Base-by-base conservation (phyloP, 2,888 invertebrate species). In the Thymelicus lineola region DNA sequence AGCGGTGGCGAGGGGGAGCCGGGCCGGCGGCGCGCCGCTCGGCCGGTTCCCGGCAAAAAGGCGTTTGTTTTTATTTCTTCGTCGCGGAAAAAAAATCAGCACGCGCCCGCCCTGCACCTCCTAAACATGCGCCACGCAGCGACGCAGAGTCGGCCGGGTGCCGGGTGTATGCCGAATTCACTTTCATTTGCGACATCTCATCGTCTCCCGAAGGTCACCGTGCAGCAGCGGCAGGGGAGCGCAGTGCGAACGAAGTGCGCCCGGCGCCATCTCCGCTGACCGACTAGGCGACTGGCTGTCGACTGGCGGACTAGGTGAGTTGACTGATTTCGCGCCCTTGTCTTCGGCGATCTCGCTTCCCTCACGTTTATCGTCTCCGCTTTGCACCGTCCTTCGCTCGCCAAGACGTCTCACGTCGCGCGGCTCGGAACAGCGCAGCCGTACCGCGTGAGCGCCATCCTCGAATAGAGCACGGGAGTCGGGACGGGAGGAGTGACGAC, bases 121-220 rank as follows among this genome's bases (percentile, higher is more conserved):
- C 91, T 91, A 91, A 92, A 92, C 94, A 93, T 94, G 94, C 94
- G 94, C 94, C 91, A 92, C 93, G 94, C 94, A 92, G 91, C 93
- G 93, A 92, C 94, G 93, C 93, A 88, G 90, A 89, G 86, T 87
- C 89, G 88, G 83, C 86, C 87, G 91, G 90, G 87, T 89, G 83
- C 86, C 87, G 91, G 90, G 87, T 89, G 91, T 89, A 87, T 91
- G 91, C 90, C 86, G 87, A 86, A 91, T 93, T 94, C 94, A 94
- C 94, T 94, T 94, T 94, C 94, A 91, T 93, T 93, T 91, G 93
- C 89, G 93, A 91, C 90, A 91, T 90, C 90, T 86, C 90, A 87
- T 88, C 92, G 90, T 87, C 79, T 89, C 88, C 86, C 90, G 92
- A 93, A 94, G 93, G 93, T 93, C 94, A 93, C 86, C 85, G 90